Evolutionary conservation across 2,888 invertebrate species (phyloP).

Genomic region (Melolontha melolontha): DNA sequence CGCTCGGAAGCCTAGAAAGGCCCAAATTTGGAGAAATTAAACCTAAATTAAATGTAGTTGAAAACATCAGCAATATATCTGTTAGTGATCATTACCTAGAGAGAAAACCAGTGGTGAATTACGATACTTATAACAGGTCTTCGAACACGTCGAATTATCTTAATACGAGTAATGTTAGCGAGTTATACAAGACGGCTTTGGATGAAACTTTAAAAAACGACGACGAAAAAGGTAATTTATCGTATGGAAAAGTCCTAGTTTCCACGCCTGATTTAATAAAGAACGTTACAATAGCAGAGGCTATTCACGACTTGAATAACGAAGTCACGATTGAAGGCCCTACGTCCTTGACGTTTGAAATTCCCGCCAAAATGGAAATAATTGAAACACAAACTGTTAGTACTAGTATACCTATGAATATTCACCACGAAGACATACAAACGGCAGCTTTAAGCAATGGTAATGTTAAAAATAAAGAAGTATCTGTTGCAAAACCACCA

Average conservation of each 20-base stretch:
- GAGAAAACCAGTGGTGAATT: slow-evolving; percentile 53
- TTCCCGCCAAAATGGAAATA: slow-evolving; percentile 46
- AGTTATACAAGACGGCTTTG: slow-evolving; percentile 66
- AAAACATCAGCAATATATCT: slow-evolving; percentile 47
- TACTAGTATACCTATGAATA: not conserved
- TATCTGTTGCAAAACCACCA: not conserved
- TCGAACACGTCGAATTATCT: not conserved
- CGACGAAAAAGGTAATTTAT: slow-evolving; percentile 64
- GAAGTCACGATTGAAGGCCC: slow-evolving; percentile 57
- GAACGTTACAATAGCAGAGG: slow-evolving; percentile 61
- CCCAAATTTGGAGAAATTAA: slow-evolving; percentile 69
- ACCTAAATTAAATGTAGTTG: slow-evolving; percentile 65
- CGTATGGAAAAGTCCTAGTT: slow-evolving; percentile 66
- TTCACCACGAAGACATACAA: slow-evolving; percentile 16
- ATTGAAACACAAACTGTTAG: slow-evolving; percentile 10
- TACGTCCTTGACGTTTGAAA: slow-evolving; percentile 56
- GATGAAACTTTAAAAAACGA: slow-evolving; percentile 67
- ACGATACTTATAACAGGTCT: slow-evolving; percentile 60
- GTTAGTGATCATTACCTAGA: slow-evolving; percentile 41
- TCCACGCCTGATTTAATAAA: slow-evolving; percentile 65
- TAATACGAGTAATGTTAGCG: slow-evolving; percentile 58
- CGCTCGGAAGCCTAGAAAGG: slow-evolving; percentile 73
- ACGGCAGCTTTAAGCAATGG: slow-evolving; percentile 39
- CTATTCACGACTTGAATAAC: slow-evolving; percentile 58
- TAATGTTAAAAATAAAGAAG: slow-evolving; percentile 23